Percentiles rank a stretch among this genome's conserved stretches.
Evolutionary conservation across 2,888 invertebrate genomes (phyloP).

Genomic region (Torymus tubicola): DNA sequence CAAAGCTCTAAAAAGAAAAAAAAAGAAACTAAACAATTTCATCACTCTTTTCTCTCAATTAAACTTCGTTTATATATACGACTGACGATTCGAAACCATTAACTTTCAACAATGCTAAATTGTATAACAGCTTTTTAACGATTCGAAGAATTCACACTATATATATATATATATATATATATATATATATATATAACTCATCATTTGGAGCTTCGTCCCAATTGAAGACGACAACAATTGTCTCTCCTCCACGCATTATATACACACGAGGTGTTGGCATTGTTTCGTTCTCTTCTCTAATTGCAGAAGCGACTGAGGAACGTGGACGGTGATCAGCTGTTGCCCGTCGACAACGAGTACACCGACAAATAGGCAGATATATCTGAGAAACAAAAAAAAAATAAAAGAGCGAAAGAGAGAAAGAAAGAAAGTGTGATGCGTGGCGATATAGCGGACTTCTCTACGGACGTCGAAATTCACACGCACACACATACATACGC

Average conservation of each 20-base stretch:
- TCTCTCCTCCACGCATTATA: too few relatives aligned
- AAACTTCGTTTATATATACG: not conserved
- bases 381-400: not conserved
- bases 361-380: conserved; percentile 68
- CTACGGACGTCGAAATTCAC: too few relatives aligned
- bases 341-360: conserved; percentile 67
- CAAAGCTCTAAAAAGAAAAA: not conserved
- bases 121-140: not conserved
- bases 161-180: too few relatives aligned
- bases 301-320: conserved; percentile 79
- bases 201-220: conserved; percentile 9
- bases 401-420: not conserved
- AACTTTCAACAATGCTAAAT: not conserved
- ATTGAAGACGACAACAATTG: conserved; percentile 29
- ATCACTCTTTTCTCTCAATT: too few relatives aligned
- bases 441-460: too few relatives aligned
- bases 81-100: not conserved
- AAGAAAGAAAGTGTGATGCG: too few relatives aligned
- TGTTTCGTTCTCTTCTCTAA: conserved; percentile 67
- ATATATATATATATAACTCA: too few relatives aligned
- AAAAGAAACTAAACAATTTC: too few relatives aligned
- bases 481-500: too few relatives aligned
- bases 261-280: conserved; percentile 47
- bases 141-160: not conserved
- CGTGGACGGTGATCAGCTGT: conserved; percentile 65